Conservation (phyloP, 2,888 invertebrate species). For the Acleris emargana region DNA sequence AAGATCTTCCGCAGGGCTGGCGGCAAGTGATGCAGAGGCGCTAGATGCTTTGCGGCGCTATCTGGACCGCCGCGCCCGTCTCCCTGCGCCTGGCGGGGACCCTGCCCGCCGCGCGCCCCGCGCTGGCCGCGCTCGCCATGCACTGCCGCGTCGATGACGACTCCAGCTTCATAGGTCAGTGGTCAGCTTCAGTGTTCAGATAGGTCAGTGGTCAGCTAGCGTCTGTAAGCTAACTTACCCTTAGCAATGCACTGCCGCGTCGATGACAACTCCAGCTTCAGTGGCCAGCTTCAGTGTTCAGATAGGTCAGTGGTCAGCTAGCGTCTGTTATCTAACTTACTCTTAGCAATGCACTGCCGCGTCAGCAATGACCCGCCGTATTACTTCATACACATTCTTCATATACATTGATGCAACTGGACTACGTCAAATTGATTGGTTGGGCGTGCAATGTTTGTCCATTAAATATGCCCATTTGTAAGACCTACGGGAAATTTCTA, state of each 20-base stretch:
- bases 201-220: background rate
- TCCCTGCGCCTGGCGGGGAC: slow-evolving; percentile 85
- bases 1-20: slow-evolving; percentile 13
- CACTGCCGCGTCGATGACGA: slow-evolving; percentile 83
- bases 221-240: background rate
- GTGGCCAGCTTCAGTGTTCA: slow-evolving; percentile 2
- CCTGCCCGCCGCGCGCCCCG: slow-evolving; percentile 84
- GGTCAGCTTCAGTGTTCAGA: slow-evolving; percentile 10
- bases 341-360: background rate
- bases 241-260: slow-evolving; percentile 78
- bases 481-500: too few species aligned
- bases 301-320: background rate
- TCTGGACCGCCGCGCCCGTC: slow-evolving; percentile 80
- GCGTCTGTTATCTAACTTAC: too few species aligned
- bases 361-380: too few species aligned
- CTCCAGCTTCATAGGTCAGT: slow-evolving; percentile 82
- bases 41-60: slow-evolving; percentile 81
- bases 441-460: too few species aligned
- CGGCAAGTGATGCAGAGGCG: slow-evolving; percentile 49
- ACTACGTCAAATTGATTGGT: slow-evolving; percentile 59
- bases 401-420: too few species aligned
- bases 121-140: slow-evolving; percentile 81
- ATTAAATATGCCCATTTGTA: too few species aligned
- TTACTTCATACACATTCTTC: too few species aligned
- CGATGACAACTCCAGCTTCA: slow-evolving; percentile 85